Evolutionary conservation across 2,797 vertebrate species (phyloP).

Genomic region (Periparus ater): DNA sequence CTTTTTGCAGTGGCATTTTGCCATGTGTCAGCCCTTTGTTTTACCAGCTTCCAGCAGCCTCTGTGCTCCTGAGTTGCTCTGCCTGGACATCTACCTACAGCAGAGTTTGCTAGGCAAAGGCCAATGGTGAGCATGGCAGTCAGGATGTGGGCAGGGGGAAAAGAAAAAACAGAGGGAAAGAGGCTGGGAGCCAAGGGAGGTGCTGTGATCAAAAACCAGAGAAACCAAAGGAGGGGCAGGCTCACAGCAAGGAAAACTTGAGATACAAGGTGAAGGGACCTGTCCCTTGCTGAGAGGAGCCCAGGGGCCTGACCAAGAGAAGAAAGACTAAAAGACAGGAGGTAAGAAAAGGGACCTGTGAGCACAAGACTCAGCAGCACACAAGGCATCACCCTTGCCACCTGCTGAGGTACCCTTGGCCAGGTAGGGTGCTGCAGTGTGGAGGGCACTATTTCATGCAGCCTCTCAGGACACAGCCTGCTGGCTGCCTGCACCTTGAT

Average conservation of each 20-base stretch:
- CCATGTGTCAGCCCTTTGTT: constrained; percentile 59
- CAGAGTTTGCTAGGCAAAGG: not conserved
- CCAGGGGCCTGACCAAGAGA: not conserved
- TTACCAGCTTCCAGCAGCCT: not conserved
- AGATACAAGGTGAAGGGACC: not conserved
- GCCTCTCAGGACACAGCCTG: fast-evolving
- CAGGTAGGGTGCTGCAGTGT: not conserved
- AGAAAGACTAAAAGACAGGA: not conserved
- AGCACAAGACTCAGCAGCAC: not conserved
- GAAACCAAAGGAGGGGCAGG: fast-evolving
- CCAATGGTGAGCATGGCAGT: not conserved
- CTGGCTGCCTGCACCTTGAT: not conserved
- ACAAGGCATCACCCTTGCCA: not conserved
- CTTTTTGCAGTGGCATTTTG: not conserved
- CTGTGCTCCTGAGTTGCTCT: not conserved
- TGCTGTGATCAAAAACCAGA: not conserved
- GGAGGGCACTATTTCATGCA: fast-evolving
- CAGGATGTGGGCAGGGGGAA: not conserved
- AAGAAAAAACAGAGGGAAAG: fast-evolving
- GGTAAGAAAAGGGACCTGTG: not conserved
- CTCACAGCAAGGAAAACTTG: not conserved
- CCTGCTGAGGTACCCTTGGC: too few relatives aligned
- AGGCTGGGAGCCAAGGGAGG: not conserved
- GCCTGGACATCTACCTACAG: constrained; percentile 8
- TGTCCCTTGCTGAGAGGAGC: not conserved